phyloP scores from a whole-genome alignment of 2,888 invertebrate species.

The Litoditis marina region DNA sequence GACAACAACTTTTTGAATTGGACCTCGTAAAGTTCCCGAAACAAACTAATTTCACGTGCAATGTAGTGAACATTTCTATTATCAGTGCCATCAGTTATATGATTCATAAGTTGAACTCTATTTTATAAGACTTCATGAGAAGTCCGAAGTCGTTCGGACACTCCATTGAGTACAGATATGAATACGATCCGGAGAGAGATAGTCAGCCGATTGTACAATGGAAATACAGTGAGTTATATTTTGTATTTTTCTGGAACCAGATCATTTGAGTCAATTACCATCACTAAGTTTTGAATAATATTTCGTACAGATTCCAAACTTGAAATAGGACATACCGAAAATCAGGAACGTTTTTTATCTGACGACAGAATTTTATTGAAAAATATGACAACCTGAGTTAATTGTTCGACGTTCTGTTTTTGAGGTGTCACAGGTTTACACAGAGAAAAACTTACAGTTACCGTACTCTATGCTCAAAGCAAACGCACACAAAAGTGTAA shows the following conservation, averaged over 20 bases:
- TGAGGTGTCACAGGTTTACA: too few relatives aligned
- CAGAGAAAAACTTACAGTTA: too few relatives aligned
- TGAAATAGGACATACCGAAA: constrained; percentile 24
- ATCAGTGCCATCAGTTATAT: not conserved
- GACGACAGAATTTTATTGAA: too few relatives aligned
- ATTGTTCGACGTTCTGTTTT: too few relatives aligned
- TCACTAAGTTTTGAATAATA: not conserved
- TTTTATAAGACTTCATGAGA: not conserved
- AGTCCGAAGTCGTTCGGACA: constrained; percentile 25
- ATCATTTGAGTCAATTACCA: too few relatives aligned
- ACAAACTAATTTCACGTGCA: too few relatives aligned
- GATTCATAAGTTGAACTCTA: not conserved
- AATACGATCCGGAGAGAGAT: constrained; percentile 35
- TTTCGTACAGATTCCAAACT: not conserved
- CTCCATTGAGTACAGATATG: constrained; percentile 36
- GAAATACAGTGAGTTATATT: constrained; percentile 34
- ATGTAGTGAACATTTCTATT: not conserved
- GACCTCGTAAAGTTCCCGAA: too few relatives aligned
- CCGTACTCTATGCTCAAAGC: too few relatives aligned
- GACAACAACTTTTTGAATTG: too few relatives aligned
- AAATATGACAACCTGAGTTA: too few relatives aligned
- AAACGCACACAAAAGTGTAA: too few relatives aligned
- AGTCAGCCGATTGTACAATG: constrained; percentile 30
- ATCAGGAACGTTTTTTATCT: constrained; percentile 18
- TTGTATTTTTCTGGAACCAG: too few relatives aligned